Base-by-base conservation (phyloP, 2,888 invertebrate species). In the Agriotes lineatus region DNA sequence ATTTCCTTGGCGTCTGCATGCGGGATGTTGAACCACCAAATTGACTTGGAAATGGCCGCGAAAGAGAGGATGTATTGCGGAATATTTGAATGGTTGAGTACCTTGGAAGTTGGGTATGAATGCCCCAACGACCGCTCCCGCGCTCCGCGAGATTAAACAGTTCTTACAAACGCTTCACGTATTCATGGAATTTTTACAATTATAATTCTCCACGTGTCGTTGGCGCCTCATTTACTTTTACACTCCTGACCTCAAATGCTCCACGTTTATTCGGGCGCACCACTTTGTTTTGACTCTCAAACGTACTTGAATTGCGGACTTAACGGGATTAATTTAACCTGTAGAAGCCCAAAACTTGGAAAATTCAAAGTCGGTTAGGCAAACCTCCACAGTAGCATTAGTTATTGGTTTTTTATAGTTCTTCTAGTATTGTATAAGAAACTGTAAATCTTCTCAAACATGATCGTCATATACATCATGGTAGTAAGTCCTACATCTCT, bases 21-120 rank as follows among this genome's bases (percentile, higher is more conserved):
- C 81, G 80, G 81, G 79, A 81, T 82, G 81, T 81, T 80, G 82
- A 82, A 80, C 81, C 82, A 81, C 82, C 82, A 83, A 84, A 84
- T 84, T 84, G 84, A 84, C 83, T 84, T 83, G 82, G 83, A 84
- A 84, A 84, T 84, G 83, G 83, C 82, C 82, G 79, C 78, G 81
- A 76, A 80, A 79, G 78, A 79, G 80, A 79, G 80, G 79, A 82
- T 80, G 82, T 82, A 81, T 80, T 81, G 80, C 79, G 79, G 80
- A 80, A 81, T 81, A 81, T 82, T 79, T 80, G 81, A 81, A 81
- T 81, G 80, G 80, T 79, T 80, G 80, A 81, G 78, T 79, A 82
- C 81, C 81, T 82, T 77, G 76, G 75, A 75, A 76, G 74, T 69
- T 72, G 74, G 65, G 70, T 62, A 72, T 74, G 74, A 75, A 76